Percentiles rank a stretch among this genome's conserved stretches.
Conservation (phyloP, 2,888 invertebrate species). For the Drosophila mimica region DNA sequence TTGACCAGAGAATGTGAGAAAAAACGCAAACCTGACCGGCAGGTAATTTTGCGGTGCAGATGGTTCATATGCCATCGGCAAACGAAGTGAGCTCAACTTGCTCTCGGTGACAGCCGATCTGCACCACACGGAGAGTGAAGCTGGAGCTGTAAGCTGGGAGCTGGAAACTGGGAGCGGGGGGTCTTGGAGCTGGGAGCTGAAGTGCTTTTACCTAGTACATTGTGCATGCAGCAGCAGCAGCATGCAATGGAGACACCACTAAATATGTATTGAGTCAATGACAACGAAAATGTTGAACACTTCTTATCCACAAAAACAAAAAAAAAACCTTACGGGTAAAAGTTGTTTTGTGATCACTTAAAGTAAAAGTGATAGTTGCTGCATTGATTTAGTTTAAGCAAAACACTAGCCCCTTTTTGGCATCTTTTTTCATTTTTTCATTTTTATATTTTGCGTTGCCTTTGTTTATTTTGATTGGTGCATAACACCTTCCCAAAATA, state of each 20-base stretch:
- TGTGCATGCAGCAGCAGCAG: conserved; percentile 5
- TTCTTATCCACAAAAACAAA: conserved; percentile 43
- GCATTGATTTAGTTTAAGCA: conserved; percentile 55
- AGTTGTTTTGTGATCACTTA: conserved; percentile 60
- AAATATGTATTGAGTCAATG: conserved; percentile 60
- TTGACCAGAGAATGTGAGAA: conserved; percentile 43
- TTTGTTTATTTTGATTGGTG: background rate
- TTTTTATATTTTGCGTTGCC: conserved; percentile 10
- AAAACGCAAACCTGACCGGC: conserved; percentile 54
- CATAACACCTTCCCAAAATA: background rate
- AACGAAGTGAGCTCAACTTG: conserved; percentile 39
- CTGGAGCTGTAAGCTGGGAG: too few species aligned
- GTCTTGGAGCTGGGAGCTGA: conserved; percentile 8
- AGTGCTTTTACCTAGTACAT: conserved; percentile 34
- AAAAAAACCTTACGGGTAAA: conserved; percentile 70
- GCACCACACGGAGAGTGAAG: background rate
- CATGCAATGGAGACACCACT: conserved; percentile 56
- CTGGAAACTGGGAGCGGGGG: background rate
- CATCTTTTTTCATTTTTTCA: background rate
- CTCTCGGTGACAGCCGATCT: conserved; percentile 36
- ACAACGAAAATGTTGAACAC: conserved; percentile 59
- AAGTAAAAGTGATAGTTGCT: conserved; percentile 68
- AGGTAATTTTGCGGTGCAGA: conserved; percentile 45
- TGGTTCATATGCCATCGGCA: conserved; percentile 49
- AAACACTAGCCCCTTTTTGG: conserved; percentile 28